Conservation (phyloP, 2,113 vertebrate genomes). For the Chrysochloris asiatica region DNA sequence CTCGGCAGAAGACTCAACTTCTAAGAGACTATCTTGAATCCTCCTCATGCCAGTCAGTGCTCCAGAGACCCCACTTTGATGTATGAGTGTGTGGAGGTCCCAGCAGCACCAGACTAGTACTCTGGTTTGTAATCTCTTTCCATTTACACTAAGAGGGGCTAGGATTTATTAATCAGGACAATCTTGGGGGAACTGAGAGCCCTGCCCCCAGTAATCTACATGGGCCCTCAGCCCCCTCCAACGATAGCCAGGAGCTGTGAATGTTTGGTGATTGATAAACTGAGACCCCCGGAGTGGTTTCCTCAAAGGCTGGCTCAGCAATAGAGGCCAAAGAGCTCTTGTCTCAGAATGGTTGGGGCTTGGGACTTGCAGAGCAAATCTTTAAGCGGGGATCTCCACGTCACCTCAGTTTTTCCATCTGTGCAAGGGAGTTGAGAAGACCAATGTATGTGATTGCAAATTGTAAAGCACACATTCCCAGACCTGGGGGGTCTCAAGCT, state of each 20-base stretch:
- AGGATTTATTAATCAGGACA: conserved; percentile 79
- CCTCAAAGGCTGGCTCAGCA: background rate
- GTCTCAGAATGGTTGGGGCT: accelerated
- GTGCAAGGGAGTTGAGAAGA: background rate
- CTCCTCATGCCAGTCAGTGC: conserved; percentile 31
- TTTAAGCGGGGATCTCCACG: background rate
- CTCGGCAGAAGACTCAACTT: conserved; percentile 33
- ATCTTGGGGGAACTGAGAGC: conserved; percentile 48
- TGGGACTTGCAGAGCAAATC: background rate
- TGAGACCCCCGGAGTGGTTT: background rate
- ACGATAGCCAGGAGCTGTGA: accelerated
- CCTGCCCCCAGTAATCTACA: background rate
- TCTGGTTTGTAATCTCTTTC: conserved; percentile 58
- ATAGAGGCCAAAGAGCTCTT: background rate
- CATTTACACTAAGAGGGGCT: conserved; percentile 68
- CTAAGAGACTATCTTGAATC: conserved; percentile 73
- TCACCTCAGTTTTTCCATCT: background rate
- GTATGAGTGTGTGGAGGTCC: conserved; percentile 55
- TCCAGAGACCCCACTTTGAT: conserved; percentile 33
- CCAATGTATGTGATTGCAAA: background rate
- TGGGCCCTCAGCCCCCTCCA: background rate
- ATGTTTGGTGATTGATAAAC: background rate
- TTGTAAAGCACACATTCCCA: background rate
- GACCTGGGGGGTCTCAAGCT: background rate
- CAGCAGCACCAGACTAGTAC: conserved; percentile 59